Conservation (phyloP, 2,797 vertebrate species). For the Hyperoplus lanceolatus region DNA sequence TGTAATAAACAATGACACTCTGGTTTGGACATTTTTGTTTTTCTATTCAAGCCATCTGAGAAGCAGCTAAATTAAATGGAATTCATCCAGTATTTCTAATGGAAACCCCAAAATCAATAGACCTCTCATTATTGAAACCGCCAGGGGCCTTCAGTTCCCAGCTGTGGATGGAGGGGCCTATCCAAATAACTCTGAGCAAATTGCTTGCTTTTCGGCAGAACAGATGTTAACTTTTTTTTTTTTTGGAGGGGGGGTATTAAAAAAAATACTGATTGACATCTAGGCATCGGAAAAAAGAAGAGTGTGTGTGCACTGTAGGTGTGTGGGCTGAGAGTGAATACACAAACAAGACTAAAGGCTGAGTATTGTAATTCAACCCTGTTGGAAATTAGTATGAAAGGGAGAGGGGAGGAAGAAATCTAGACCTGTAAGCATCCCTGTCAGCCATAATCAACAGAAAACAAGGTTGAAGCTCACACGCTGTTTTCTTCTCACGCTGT, state of each 20-base stretch:
- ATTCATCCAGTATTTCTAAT: conserved; percentile 77
- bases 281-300: conserved; percentile 19
- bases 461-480: neutral
- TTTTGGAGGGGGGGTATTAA: too few species aligned
- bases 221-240: conserved; percentile 69
- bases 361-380: neutral
- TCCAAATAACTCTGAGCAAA: conserved; percentile 73
- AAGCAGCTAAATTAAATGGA: conserved; percentile 73
- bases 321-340: neutral
- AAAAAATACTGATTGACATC: conserved; percentile 44
- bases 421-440: neutral
- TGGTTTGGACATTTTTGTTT: conserved; percentile 59
- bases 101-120: conserved; percentile 79
- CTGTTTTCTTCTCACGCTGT: neutral
- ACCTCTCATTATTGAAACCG: conserved; percentile 72
- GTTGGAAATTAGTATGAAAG: neutral
- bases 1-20: conserved; percentile 55
- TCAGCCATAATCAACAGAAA: neutral
- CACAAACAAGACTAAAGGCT: neutral
- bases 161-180: conserved; percentile 69
- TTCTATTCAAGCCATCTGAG: conserved; percentile 57
- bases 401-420: neutral
- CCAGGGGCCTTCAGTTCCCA: conserved; percentile 62
- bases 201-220: conserved; percentile 65
- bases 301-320: neutral